Base-by-base conservation (phyloP, 2,113 vertebrate genomes). In the Dermatemys mawii region DNA sequence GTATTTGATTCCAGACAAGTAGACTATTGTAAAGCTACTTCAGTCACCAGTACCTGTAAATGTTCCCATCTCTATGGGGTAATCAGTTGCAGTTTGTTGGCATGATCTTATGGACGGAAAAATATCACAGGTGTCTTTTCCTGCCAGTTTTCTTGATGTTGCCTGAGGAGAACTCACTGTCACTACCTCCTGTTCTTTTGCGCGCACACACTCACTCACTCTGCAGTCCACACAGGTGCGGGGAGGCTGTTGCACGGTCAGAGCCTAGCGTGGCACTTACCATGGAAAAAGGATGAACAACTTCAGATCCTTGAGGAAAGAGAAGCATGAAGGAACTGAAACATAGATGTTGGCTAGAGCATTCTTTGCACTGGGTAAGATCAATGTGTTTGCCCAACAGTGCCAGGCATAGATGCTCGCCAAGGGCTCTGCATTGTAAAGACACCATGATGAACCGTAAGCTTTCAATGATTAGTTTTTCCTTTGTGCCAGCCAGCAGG, bases 171-270 rank as follows among this genome's bases (percentile, higher is more conserved):
- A 19, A 67, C 4, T 24, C 85, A 60, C 35, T 51, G 22, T 44
- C 76, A 49, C 60, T 46, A 24, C 2, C 54, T 81, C 14, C 63
- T 38, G 63, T 19, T 67, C 32, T 63, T 63, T 17, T 7, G 60
- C 60, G n/a, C n/a, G n/a, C 60, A 73, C 26, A 67, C 35, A 67
- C 8, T 6, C 63, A 38, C 7, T 63, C 82, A 48, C 27, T 32
- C 67, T 14, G 87, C 67, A 76, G 0, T 0, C 38, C 57, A 21
- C 3, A n/a, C 38, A 51, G 10, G 35, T 78, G 17, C 19, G 60
- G 7, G 2, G 22, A 2, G 3, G 2, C 9, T 8, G 41, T 32
- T 1, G 0, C 19, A 26, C 44, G 4, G 0, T 0, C 79, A 53
- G 21, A 24, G 46, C 29, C 82, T 81, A 26, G 24, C 57, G 49